Base-by-base conservation (phyloP, 2,113 vertebrate species). In the Electrona antarctica region DNA sequence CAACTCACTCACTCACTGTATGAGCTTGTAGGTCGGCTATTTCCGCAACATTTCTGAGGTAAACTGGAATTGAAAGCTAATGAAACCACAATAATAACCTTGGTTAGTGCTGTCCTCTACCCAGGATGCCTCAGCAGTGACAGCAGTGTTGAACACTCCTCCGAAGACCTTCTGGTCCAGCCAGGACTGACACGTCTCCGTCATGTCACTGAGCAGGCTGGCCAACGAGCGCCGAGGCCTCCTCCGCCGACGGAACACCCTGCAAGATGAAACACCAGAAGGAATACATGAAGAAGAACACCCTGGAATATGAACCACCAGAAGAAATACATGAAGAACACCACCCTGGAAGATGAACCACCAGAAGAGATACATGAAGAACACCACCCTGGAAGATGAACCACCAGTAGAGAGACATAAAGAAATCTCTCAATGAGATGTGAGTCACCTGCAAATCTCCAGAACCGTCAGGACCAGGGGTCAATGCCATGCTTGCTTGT, bases 161-260 rank as follows among this genome's bases (percentile, higher is more conserved):
- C 88, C 80, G 64, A 95, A 93, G 60, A 92, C 14, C 0, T 82
- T 89, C 74, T 89, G 83, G 28, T 89, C 93, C 56, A 94, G 81
- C 94, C 94, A 95, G 0, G 94, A 90, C 78, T 90, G 86, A 71
- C 92, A 93, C 52, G 77, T 85, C 63, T 89, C 88, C 0, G 80
- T 71, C 0, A 95, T 82, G n/a, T 88, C 79, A 14, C 29, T 88
- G 58, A 96, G 89, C 76, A 95, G 88, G 11, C 84, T 90, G 67
- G 75, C 87, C 81, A 95, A 84, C 45, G 94, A 89, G 45, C 74
- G 67, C 49, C 78, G 92, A 55, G 85, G 84, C 57, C 88, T 89
- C 29, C 92, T 94, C 8, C 92, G 83, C 13, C 91, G 88, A 15
- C 92, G 88, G 86, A 96, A 96, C 48, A 96, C 77, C 0, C 95